A percentile compares a stretch with the other conserved stretches of the same genome.
These are phyloP conservation scores for Spea multiplicata DNA, from an alignment of 2,113 vertebrate genomes.

Conservation along the genomic window DNA sequence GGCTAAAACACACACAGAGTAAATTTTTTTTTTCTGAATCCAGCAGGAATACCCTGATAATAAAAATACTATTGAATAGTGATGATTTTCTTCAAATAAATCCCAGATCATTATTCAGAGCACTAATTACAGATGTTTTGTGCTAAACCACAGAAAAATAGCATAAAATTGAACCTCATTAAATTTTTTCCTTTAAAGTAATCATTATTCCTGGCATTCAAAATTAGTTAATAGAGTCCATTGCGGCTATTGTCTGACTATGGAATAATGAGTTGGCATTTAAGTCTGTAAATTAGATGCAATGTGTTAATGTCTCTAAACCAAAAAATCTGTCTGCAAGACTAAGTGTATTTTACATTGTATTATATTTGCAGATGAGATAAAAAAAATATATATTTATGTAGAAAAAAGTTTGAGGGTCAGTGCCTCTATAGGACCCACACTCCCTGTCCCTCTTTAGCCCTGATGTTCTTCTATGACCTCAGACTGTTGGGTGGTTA, in stretches of 20 bases:
- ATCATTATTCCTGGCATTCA: conserved; percentile 39
- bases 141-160: not conserved
- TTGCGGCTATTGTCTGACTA: conserved; percentile 16
- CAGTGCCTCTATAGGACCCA: too few relatives aligned
- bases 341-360: not conserved
- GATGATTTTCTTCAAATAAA: conserved; percentile 29
- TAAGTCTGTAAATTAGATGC: conserved; percentile 15
- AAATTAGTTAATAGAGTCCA: conserved; percentile 25
- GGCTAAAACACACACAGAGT: conserved; percentile 9
- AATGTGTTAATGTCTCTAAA: conserved; percentile 3
- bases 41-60: conserved; percentile 11
- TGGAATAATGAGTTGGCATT: conserved; percentile 32
- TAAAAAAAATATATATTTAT: too few relatives aligned
- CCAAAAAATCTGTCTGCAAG: conserved; percentile 9
- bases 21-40: conserved; percentile 31
- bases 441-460: too few relatives aligned
- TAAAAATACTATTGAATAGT: conserved; percentile 26
- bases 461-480: too few relatives aligned
- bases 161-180: conserved; percentile 22
- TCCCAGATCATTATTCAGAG: conserved; percentile 22
- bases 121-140: conserved; percentile 33
- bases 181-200: conserved; percentile 17
- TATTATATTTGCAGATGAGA: not conserved
- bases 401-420: too few relatives aligned
- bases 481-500: too few relatives aligned